Base-by-base conservation (phyloP, 2,888 invertebrate genomes). In the Drosophila buzzatii region DNA sequence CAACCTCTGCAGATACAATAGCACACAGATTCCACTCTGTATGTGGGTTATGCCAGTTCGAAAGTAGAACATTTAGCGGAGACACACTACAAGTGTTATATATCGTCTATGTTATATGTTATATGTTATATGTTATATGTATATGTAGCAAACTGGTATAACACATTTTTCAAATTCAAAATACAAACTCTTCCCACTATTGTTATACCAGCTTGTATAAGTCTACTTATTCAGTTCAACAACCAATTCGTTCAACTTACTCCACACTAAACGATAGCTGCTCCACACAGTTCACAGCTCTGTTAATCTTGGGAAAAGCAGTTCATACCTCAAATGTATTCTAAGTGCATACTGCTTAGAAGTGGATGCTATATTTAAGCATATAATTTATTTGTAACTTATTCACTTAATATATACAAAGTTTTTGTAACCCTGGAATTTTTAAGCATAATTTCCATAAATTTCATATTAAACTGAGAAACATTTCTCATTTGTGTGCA, bases 221-320 rank as follows among this genome's bases (percentile, higher is more conserved):
- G 27, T 10, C 0, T 14, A 16, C 1, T 5, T 31, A 68, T 39
- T 33, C 33, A 69, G 18, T 35, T 8, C 20, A 45, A 7, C 41
- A 37, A 47, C 44, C 47, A 42, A 3, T 10, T 12, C 0, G 4
- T 7, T 1, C 9, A 12, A 18, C 35, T 37, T 37, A n/a, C 62
- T 63, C 55, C 47, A 41, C 37, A 57, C 14, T 14, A 7, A 31
- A 12, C 18, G 16, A 12, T n/a, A 45, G 27, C 27, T 27, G 8
- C 27, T 47, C 23, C 47, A 47, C 47, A 47, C 47, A 6, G 5
- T 16, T 14, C 5, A 20, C n/a, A 18, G 2, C 1, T 10, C 14
- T 64, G 51, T 39, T 59, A 18, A 1, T 3, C 18, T 76, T 74
- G 74, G 74, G 72, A 74, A 77, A 74, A 76, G 72, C 64, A 71